A percentile compares a stretch with the other conserved stretches of the same genome.
Conservation (phyloP, 2,888 invertebrate genomes). For the Amphipyra berbera region DNA sequence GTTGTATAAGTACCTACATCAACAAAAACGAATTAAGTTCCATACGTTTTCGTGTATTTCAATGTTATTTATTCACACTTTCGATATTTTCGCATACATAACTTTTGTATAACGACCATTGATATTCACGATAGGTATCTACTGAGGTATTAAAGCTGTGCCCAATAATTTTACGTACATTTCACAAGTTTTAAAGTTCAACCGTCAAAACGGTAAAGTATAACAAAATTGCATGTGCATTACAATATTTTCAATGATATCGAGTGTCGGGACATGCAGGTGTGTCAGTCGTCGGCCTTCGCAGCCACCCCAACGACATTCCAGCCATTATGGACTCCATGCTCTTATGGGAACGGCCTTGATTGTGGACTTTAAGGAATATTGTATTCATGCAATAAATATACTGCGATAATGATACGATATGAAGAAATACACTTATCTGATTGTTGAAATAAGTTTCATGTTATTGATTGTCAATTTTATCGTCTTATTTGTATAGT, state of each 20-base stretch:
- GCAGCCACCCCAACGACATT: conserved; percentile 65
- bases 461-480: neutral
- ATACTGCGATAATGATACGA: conserved; percentile 4
- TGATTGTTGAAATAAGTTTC: conserved; percentile 2
- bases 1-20: conserved; percentile 19
- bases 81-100: conserved; percentile 25
- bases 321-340: conserved; percentile 48
- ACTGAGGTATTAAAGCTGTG: conserved; percentile 8
- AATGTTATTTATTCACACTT: conserved; percentile 37
- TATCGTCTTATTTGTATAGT: neutral
- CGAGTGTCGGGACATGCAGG: conserved; percentile 39
- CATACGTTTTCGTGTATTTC: conserved; percentile 22
- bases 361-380: conserved; percentile 8
- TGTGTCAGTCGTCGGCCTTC: conserved; percentile 60
- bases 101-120: conserved; percentile 20
- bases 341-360: conserved; percentile 41
- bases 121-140: conserved; percentile 9
- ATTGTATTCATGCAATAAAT: conserved; percentile 13
- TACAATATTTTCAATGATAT: conserved; percentile 51
- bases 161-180: conserved; percentile 11
- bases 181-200: conserved; percentile 34
- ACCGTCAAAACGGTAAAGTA: conserved; percentile 26
- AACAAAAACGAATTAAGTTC: conserved; percentile 42
- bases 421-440: conserved; percentile 1
- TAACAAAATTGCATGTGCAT: conserved; percentile 47